Conservation (phyloP, 2,888 invertebrate species). For the Cremastinae sp. region DNA sequence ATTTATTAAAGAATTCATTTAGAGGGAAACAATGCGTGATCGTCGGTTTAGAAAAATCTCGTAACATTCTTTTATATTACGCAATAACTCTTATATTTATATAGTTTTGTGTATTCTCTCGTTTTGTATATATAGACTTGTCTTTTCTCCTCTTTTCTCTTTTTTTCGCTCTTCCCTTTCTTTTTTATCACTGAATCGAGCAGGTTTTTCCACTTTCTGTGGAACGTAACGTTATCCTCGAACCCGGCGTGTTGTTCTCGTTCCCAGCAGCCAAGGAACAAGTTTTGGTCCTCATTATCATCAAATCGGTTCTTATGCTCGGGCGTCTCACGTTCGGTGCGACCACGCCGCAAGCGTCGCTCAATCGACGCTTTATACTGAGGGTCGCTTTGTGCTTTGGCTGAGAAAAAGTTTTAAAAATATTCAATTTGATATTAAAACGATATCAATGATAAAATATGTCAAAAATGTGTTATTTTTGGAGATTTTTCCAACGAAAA, state of each 20-base stretch:
- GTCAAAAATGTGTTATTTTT: too few relatives aligned
- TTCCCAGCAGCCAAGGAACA: conserved; percentile 87
- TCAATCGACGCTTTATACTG: conserved; percentile 90
- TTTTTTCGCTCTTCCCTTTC: conserved; percentile 2
- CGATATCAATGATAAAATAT: conserved; percentile 3
- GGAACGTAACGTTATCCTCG: conserved; percentile 73
- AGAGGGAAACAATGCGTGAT: not conserved
- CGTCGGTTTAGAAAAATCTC: conserved; percentile 29
- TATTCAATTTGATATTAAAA: conserved; percentile 16
- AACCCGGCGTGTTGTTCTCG: conserved; percentile 76
- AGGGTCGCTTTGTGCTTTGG: conserved; percentile 83
- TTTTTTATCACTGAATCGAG: conserved; percentile 73
- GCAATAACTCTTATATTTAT: conserved; percentile 24
- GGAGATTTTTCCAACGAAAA: not conserved
- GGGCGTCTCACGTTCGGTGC: conserved; percentile 93
- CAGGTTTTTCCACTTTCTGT: conserved; percentile 71
- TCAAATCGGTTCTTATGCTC: conserved; percentile 92
- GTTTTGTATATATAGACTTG: conserved; percentile 26
- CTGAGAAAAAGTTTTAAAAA: conserved; percentile 68
- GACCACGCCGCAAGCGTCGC: conserved; percentile 93
- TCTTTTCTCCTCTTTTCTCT: not conserved
- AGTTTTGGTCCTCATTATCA: conserved; percentile 93
- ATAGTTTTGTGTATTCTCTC: not conserved
- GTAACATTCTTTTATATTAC: conserved; percentile 24
- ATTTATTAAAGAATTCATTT: not conserved